Evolutionary conservation across 2,888 invertebrate genomes (phyloP), one percentile per base, ranked within the genome.

Genomic region (Acleris laterana): DNA sequence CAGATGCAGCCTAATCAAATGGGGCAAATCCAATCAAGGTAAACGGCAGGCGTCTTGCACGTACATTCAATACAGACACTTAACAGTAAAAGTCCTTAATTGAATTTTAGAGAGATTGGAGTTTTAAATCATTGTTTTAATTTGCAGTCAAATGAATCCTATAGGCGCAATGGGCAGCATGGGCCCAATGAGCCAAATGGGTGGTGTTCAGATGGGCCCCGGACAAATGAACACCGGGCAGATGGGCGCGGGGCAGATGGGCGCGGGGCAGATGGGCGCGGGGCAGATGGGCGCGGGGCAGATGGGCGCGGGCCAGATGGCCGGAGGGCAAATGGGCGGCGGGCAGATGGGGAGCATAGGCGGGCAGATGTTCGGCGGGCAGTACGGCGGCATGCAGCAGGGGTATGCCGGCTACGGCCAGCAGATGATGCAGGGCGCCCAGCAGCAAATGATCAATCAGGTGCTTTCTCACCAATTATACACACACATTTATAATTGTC

Each of bases 301-400:
- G 61, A 89, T 89, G 88, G 84, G 84, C 89, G 90, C 56, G 90
- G 88, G 0, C n/a, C 91, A 93, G 72, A 94, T 95, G 94, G 95
- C 95, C 76, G 93, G 94, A 17, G 87, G 87, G 1, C 95, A 95
- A n/a, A n/a, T n/a, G n/a, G n/a, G n/a, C n/a, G n/a, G n/a, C 1
- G 80, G 79, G 0, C 90, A 90, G 61, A 89, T 89, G 88, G 84
- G 84, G 73, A 87, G 90, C n/a, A 93, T 93, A 88, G 89, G 90
- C 56, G 90, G 88, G 0, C 91, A 93, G 72, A 94, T 95, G 94
- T 95, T 95, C 76, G 93, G 94, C 17, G 87, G 87, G 1, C 95
- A 95, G 77, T 95, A 95, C 68, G 92, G 93, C 2, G 93, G 94
- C 65, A 95, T 95, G 94, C 95, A 95, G 77, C 94, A 94, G 62